phyloP scores from a whole-genome alignment of 53 echinoderm and acorn worm species.

The Temnopleurus reevesii region DNA sequence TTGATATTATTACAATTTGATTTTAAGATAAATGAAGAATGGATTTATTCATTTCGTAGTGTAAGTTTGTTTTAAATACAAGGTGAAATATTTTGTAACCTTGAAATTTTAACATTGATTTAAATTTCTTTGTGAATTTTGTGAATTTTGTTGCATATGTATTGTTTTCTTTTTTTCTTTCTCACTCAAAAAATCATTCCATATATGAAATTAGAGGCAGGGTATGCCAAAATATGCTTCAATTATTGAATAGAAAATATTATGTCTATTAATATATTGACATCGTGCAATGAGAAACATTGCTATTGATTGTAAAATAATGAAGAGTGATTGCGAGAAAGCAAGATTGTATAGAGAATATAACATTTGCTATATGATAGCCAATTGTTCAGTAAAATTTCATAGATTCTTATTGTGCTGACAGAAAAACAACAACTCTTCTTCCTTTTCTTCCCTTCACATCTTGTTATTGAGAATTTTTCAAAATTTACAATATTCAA shows the following conservation, averaged over 20 bases:
- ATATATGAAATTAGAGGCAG: constrained; percentile 61
- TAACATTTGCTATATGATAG: constrained; percentile 58
- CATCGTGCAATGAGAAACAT: constrained; percentile 61
- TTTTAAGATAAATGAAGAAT: constrained; percentile 45
- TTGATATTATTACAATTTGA: constrained; percentile 50
- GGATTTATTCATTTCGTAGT: constrained; percentile 48
- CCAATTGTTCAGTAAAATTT: constrained; percentile 32
- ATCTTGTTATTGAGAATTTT: constrained; percentile 19
- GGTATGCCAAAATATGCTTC: constrained; percentile 61
- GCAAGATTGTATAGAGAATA: constrained; percentile 55
- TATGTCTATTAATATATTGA: constrained; percentile 64
- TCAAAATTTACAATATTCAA: constrained; percentile 55
- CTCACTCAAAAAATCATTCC: constrained; percentile 49
- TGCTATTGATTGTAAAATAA: constrained; percentile 57
- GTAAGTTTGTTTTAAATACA: constrained; percentile 53
- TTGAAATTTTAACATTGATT: constrained; percentile 58
- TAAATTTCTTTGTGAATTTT: constrained; percentile 61
- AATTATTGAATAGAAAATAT: constrained; percentile 62
- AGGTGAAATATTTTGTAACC: constrained; percentile 45
- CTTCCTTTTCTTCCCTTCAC: constrained; percentile 54
- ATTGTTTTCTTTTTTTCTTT: constrained; percentile 41
- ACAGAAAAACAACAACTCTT: constrained; percentile 28
- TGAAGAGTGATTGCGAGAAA: constrained; percentile 46
- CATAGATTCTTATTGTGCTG: constrained; percentile 50
- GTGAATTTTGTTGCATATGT: constrained; percentile 63